Base-by-base conservation (phyloP, 2,113 vertebrate genomes). In the Pycnonotus jocosus region DNA sequence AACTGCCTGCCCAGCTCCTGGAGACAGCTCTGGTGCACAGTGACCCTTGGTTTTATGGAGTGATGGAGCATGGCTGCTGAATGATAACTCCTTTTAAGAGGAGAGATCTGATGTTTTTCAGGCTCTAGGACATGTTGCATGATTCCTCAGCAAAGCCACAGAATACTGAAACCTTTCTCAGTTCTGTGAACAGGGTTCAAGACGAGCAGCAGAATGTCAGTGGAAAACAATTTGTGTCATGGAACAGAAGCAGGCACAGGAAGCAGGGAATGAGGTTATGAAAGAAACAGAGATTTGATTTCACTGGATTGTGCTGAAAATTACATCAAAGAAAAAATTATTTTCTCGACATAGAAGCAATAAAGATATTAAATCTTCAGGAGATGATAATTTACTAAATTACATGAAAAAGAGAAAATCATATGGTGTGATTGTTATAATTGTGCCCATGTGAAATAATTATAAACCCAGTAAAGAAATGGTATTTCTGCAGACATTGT, bases 161-260 rank as follows among this genome's bases (percentile, higher is more conserved):
- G 35, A 48, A 23, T 33, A 33, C 15, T 86, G 31, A 25, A 50
- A 57, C 31, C 16, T 82, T 82, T 58, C 54, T 69, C 19, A 47
- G 11, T 27, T 69, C 28, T 58, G 6, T 18, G 10, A 77, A 61
- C 3, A 61, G 7, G 25, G 66, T 7, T 70, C 64, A 89, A 44
- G 21, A 35, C 22, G 66, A 86, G 7, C 31, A 50, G 19, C 25
- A 84, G 30, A 50, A 45, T 47, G 51, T 69, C 11, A 37, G 12
- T 50, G 30, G 13, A 50, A 69, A 81, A 31, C 35, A 22, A 15
- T 86, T 69, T 15, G 7, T 53, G 23, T 61, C 0, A 0, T 48
- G 42, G 42, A 85, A 66, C 47, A 84, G 56, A 50, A 53, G n/a
- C 30, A 56, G 53, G 9, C 10, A 22, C 0, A 0, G 48, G 30